These are phyloP conservation scores for Archips xylosteana DNA, from an alignment of 2,888 invertebrate genomes.

Conservation along the genomic window DNA sequence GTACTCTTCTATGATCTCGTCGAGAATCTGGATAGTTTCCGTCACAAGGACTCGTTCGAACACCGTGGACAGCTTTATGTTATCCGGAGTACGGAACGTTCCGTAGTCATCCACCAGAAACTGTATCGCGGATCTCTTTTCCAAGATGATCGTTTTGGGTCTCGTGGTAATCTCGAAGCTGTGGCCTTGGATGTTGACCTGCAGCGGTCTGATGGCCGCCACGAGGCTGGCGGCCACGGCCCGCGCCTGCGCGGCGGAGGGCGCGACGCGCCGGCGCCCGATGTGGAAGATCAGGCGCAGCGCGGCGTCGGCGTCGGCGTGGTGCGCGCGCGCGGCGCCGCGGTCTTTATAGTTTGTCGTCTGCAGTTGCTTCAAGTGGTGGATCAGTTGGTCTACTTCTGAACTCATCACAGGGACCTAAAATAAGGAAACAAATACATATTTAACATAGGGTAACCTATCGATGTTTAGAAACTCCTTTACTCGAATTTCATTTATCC, in stretches of 20 bases:
- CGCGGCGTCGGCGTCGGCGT: background rate
- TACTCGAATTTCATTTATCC: no score
- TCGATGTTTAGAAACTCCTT: no score
- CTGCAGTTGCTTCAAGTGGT: background rate
- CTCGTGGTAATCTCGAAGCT: background rate
- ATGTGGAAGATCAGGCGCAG: background rate
- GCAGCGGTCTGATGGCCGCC: background rate
- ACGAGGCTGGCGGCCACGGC: no score
- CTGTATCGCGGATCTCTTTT: background rate
- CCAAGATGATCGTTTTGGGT: background rate
- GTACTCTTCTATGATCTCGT: background rate
- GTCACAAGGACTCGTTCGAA: background rate
- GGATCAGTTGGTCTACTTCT: no score
- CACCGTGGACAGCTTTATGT: background rate
- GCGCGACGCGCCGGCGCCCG: background rate
- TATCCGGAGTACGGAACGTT: background rate
- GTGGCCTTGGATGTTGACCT: background rate
- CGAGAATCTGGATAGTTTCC: background rate
- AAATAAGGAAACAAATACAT: no score
- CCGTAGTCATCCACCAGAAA: background rate
- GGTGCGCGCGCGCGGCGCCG: background rate
- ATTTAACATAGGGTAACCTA: no score
- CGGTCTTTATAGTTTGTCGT: background rate
- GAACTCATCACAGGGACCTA: no score
- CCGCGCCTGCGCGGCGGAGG: background rate